Base-by-base conservation (phyloP, 2,888 invertebrate genomes). In the Steinernema hermaphroditum region DNA sequence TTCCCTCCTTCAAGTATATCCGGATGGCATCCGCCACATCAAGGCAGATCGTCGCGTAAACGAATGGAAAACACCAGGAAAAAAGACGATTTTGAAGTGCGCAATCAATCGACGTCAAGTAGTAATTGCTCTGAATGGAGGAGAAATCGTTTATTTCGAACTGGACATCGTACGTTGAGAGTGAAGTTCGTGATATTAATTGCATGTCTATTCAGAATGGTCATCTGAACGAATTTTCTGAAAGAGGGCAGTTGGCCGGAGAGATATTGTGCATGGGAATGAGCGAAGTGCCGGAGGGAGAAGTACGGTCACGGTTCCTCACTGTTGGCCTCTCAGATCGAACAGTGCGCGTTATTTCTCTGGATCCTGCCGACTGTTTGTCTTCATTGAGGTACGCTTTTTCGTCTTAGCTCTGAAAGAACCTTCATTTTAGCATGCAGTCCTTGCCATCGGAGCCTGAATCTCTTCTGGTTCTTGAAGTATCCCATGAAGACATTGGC, bases 261-360 rank as follows among this genome's bases (percentile, higher is more conserved):
- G 97, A 98, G 88, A 96, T 98, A 0, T 92, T 97, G 80, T 99
- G 97, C 87, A 97, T 98, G 97, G 96, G 95, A 0, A 89, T 98
- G 75, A 96, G 95, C 0, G 93, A 93, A 72, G 96, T 98, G 0
- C 94, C 96, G 0, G 91, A 92, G 0, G 97, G 97, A 4, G 97
- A 98, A 88, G 97, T 98, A 87, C 75, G 83, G 19, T 79, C 77
- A 2, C 79, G 86, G 8, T 86, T 86, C 75, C 77, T 86, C 68
- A 82, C 86, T 12, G 82, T 86, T 29, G 86, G 86, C 0, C 89
- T 98, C 43, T 92, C 93, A 71, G 98, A 99, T 86, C 94, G 94
- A 86, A 97, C 97, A 29, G 98, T 99, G 74, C 90, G 97, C 82
- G 94, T 99, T 74, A 94, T 99, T 76, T 97, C 97, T 0, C 89